A percentile compares a stretch with the other conserved stretches of the same genome.
Evolutionary conservation across 2,888 invertebrate genomes (phyloP).

Genomic region (Yponomeuta cagnagella): DNA sequence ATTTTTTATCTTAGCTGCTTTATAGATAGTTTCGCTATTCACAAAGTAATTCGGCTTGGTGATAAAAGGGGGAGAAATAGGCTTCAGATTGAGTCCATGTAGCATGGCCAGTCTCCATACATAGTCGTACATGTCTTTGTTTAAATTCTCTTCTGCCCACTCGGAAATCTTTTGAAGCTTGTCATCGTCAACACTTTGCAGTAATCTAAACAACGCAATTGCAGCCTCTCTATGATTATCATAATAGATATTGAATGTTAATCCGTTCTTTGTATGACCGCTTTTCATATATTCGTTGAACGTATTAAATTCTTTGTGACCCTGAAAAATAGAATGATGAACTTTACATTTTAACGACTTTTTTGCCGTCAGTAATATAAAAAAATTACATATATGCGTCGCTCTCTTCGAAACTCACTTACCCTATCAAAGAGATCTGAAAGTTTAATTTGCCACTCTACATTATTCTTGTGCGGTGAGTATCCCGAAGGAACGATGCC

Average conservation of each 20-base stretch:
- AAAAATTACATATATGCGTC: background rate
- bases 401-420: slow-evolving; percentile 23
- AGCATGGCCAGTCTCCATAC: slow-evolving; percentile 55
- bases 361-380: background rate
- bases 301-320: slow-evolving; percentile 35
- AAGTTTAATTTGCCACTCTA: slow-evolving; percentile 24
- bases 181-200: slow-evolving; percentile 51
- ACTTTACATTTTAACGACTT: background rate
- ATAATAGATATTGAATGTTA: slow-evolving; percentile 66
- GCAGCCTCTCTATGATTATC: slow-evolving; percentile 64
- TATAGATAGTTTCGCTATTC: slow-evolving; percentile 52
- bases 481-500: slow-evolving; percentile 24
- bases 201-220: slow-evolving; percentile 55
- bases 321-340: slow-evolving; percentile 28
- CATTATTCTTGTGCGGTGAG: slow-evolving; percentile 31
- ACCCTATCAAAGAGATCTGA: slow-evolving; percentile 25
- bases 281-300: slow-evolving; percentile 39
- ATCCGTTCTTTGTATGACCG: slow-evolving; percentile 44
- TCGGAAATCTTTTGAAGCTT: slow-evolving; percentile 43
- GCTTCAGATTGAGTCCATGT: slow-evolving; percentile 45
- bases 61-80: slow-evolving; percentile 63
- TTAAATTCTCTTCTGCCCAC: slow-evolving; percentile 59
- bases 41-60: slow-evolving; percentile 59
- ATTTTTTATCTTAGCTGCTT: slow-evolving; percentile 49
- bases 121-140: slow-evolving; percentile 68